These are phyloP conservation scores for Amphipoea oculea DNA, from an alignment of 2,888 invertebrate genomes.

Conservation along the genomic window DNA sequence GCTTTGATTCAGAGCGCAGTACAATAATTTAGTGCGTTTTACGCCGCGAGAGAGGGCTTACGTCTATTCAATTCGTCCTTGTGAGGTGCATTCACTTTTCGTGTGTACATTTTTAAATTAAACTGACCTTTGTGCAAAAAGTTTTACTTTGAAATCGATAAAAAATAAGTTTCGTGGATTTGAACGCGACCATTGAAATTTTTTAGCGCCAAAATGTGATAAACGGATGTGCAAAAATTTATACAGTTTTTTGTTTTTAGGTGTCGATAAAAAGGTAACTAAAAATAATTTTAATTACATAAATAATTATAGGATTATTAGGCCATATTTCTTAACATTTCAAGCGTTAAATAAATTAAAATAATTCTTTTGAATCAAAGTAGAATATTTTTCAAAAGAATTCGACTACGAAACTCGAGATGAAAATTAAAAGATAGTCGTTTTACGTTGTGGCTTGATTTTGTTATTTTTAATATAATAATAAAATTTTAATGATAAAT, in stretches of 20 bases:
- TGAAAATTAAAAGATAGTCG: neutral
- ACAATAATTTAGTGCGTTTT: constrained; percentile 69
- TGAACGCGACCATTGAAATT: constrained; percentile 19
- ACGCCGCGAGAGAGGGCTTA: constrained; percentile 62
- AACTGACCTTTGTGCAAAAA: constrained; percentile 24
- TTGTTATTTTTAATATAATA: neutral
- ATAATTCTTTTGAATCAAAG: neutral
- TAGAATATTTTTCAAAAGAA: neutral
- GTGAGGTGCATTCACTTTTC: constrained; percentile 56
- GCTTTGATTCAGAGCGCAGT: constrained; percentile 54
- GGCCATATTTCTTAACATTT: neutral
- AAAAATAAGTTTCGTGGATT: constrained; percentile 25
- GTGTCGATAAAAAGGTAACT: constrained; percentile 38
- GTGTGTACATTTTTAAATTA: constrained; percentile 56
- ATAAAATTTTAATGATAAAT: neutral
- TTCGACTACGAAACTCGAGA: neutral
- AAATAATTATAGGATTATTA: neutral
- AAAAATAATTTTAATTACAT: neutral
- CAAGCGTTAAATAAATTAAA: too few species aligned
- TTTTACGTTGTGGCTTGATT: neutral
- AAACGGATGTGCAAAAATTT: constrained; percentile 24
- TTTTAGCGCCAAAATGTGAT: constrained; percentile 60
- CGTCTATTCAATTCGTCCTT: constrained; percentile 64
- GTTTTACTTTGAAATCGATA: constrained; percentile 18
- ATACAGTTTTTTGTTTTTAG: constrained; percentile 12